phyloP scores from a whole-genome alignment of 2,797 vertebrate genomes.

The Enteromius thamalakanensis region DNA sequence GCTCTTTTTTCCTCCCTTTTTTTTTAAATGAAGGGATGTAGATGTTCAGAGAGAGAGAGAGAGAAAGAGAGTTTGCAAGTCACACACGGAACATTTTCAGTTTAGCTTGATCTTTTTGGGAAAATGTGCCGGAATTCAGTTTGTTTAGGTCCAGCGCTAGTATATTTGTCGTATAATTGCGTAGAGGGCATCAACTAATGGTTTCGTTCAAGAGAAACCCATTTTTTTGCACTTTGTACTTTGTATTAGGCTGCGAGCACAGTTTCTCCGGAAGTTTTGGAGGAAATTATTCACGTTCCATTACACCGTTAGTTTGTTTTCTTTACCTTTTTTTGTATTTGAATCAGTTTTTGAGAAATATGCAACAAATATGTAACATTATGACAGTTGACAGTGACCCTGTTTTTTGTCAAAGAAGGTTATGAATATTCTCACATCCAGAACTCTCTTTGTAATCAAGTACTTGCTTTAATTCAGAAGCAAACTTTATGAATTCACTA shows the following conservation, averaged over 20 bases:
- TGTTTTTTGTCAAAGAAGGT: constrained; percentile 32
- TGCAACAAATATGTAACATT: neutral
- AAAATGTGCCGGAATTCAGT: constrained; percentile 15
- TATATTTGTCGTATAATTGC: constrained; percentile 27
- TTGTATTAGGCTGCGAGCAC: neutral
- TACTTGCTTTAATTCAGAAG: neutral
- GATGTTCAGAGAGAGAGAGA: constrained; percentile 47
- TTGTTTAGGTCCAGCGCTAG: constrained; percentile 32
- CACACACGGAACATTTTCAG: constrained; percentile 50
- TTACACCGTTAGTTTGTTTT: neutral
- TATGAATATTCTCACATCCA: neutral
- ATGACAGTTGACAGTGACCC: constrained; percentile 20
- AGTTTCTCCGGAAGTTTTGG: constrained; percentile 24
- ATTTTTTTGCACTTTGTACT: neutral
- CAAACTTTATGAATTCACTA: neutral
- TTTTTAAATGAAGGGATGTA: constrained; percentile 56
- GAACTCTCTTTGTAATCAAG: neutral
- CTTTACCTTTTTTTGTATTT: neutral
- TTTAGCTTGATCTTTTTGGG: constrained; percentile 32
- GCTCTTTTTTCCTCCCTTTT: constrained; percentile 41
- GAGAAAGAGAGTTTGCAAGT: constrained; percentile 49
- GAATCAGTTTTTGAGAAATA: constrained; percentile 3
- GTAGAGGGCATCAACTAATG: constrained; percentile 26
- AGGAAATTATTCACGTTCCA: neutral
- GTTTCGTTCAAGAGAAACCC: neutral